Evolutionary conservation across 2,888 invertebrate genomes (phyloP).

Genomic region (Drosophila anceps): DNA sequence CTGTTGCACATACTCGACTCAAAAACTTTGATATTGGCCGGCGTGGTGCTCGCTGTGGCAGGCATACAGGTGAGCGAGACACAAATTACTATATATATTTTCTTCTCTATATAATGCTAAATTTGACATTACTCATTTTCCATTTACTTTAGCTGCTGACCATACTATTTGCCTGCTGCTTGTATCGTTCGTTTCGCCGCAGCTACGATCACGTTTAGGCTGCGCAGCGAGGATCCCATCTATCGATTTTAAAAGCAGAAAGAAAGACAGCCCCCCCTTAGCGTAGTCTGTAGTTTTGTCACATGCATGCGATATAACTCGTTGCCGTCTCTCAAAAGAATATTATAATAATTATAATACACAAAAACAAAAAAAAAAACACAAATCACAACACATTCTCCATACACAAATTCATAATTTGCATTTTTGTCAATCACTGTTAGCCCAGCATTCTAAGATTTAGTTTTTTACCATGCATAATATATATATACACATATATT

Average conservation of each 20-base stretch:
- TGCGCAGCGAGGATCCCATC: conserved; percentile 78
- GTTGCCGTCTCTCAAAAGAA: conserved; percentile 57
- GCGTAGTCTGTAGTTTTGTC: conserved; percentile 62
- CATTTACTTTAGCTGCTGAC: conserved; percentile 91
- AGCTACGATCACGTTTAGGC: conserved; percentile 94
- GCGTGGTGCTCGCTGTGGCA: conserved; percentile 93
- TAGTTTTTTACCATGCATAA: conserved; percentile 27
- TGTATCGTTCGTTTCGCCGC: conserved; percentile 96
- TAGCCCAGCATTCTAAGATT: conserved; percentile 30
- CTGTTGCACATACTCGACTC: conserved; percentile 89
- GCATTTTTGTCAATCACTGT: conserved; percentile 31
- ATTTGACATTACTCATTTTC: conserved; percentile 29
- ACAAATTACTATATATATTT: background rate
- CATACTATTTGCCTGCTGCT: conserved; percentile 95
- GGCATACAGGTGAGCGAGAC: conserved; percentile 90
- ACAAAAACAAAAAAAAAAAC: background rate
- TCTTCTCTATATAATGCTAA: background rate
- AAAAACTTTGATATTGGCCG: conserved; percentile 91
- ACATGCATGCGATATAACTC: conserved; percentile 51
- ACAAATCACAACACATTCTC: conserved; percentile 37
- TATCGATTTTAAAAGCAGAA: conserved; percentile 65
- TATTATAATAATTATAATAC: conserved; percentile 12
- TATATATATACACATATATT: conserved; percentile 14
- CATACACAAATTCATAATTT: conserved; percentile 24
- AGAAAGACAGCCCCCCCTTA: conserved; percentile 15